Evolutionary conservation across 2,888 invertebrate species (phyloP).

Genomic region (Ischnura elegans): DNA sequence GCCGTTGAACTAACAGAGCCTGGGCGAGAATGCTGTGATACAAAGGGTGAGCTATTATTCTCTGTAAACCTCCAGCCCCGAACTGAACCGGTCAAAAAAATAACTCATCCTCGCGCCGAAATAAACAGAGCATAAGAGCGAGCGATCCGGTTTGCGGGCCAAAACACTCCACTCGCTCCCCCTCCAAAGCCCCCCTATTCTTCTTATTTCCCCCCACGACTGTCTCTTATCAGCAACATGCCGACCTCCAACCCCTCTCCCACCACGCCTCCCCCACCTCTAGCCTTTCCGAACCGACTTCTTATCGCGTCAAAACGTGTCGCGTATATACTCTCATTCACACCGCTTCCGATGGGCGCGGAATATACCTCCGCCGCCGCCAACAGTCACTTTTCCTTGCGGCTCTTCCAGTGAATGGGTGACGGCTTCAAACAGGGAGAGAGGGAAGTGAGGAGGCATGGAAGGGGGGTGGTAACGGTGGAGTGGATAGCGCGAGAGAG

Average conservation of each 20-base stretch:
- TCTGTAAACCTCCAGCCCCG: no score
- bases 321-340: neutral
- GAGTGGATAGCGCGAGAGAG: neutral
- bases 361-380: neutral
- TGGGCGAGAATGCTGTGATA: no score
- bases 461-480: neutral
- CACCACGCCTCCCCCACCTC: no score
- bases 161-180: neutral
- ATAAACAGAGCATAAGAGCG: neutral
- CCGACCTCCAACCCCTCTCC: no score
- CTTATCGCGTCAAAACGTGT: neutral
- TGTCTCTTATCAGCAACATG: no score
- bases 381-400: conserved; percentile 22
- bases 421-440: neutral
- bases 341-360: neutral
- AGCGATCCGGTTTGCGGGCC: neutral
- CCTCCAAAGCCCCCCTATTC: neutral
- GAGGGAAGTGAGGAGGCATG: neutral
- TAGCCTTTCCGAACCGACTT: neutral
- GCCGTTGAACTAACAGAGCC: no score
- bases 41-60: no score
- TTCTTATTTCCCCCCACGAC: neutral
- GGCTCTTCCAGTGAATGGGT: neutral
- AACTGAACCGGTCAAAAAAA: no score
- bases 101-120: no score